A percentile compares a stretch with the other conserved stretches of the same genome.
phyloP scores from a whole-genome alignment of 2,113 vertebrate genomes.

The Erythrocercus mccallii region DNA sequence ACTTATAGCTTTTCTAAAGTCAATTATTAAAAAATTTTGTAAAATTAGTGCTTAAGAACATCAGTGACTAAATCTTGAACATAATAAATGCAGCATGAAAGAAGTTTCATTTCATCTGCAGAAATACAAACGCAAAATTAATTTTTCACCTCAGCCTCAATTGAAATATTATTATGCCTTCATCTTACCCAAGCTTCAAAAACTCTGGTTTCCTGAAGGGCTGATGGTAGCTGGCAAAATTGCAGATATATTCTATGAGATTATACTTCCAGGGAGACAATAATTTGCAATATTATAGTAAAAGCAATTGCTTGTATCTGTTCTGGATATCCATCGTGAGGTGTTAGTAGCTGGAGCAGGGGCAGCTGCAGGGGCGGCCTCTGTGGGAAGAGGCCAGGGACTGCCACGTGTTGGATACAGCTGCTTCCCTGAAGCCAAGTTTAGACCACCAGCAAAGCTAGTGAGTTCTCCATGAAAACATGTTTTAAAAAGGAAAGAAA shows the following conservation, averaged over 20 bases:
- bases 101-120: neutral
- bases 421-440: neutral
- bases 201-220: neutral
- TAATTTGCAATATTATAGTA: neutral
- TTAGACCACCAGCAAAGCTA: neutral
- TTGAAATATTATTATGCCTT: neutral
- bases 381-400: neutral
- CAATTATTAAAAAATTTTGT: neutral
- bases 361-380: neutral
- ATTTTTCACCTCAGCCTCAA: neutral
- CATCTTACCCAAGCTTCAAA: neutral
- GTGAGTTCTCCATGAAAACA: rapidly evolving
- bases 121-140: neutral
- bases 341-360: rapidly evolving
- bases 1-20: neutral
- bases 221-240: neutral
- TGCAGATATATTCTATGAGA: neutral
- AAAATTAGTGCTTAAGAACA: neutral
- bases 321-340: neutral
- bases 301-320: neutral
- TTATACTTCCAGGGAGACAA: neutral
- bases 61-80: neutral
- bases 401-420: neutral
- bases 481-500: neutral
- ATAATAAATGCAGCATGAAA: neutral